Evolutionary conservation across 2,888 invertebrate species (phyloP).

Genomic region (Oscheius myriophilus): DNA sequence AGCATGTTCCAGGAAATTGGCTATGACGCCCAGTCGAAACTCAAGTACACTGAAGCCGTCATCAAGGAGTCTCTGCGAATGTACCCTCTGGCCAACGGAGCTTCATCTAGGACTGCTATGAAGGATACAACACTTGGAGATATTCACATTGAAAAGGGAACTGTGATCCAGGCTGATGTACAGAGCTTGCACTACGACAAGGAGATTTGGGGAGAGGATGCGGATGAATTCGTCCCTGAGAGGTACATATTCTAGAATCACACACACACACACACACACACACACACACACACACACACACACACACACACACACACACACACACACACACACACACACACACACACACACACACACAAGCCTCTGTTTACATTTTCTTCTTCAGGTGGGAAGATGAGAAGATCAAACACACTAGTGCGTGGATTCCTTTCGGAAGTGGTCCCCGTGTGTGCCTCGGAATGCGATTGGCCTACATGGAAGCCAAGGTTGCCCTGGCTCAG

Average conservation of each 20-base stretch:
- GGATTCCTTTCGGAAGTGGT: slow-evolving; percentile 63
- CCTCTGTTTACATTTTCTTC: neutral
- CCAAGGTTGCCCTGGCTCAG: slow-evolving; percentile 56
- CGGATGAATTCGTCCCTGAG: slow-evolving; percentile 63
- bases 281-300: too few species aligned
- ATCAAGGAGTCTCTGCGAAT: slow-evolving; percentile 62
- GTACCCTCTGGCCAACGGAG: slow-evolving; percentile 61
- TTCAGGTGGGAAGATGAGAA: slow-evolving; percentile 40
- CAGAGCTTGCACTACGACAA: slow-evolving; percentile 57
- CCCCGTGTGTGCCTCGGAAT: slow-evolving; percentile 65
- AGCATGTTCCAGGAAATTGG: slow-evolving; percentile 35
- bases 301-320: too few species aligned
- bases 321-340: too few species aligned
- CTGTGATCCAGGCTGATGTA: slow-evolving; percentile 56
- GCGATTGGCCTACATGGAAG: slow-evolving; percentile 60
- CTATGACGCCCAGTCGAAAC: slow-evolving; percentile 55
- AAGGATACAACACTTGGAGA: slow-evolving; percentile 54
- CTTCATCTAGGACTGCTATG: slow-evolving; percentile 50
- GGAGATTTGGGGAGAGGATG: slow-evolving; percentile 65
- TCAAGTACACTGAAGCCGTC: slow-evolving; percentile 59
- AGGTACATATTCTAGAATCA: slow-evolving; percentile 39
- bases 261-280: too few species aligned
- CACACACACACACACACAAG: too few species aligned
- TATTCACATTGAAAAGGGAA: slow-evolving; percentile 55
- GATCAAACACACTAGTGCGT: slow-evolving; percentile 36